These are phyloP conservation scores for Eulemur coronatus DNA, from an alignment of 2,797 vertebrate genomes.

Conservation along the genomic window DNA sequence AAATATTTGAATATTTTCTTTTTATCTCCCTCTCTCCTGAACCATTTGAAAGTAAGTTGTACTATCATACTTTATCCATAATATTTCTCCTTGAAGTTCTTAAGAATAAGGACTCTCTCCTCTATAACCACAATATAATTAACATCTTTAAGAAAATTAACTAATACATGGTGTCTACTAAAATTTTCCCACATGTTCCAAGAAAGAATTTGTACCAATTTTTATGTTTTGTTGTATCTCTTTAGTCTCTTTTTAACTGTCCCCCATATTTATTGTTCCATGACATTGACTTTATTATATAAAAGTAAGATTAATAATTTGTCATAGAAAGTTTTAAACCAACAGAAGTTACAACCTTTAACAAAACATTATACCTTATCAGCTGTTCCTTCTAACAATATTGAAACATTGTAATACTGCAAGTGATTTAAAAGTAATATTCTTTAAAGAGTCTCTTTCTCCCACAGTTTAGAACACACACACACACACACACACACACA, in stretches of 20 bases:
- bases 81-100: neutral
- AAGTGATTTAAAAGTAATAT: neutral
- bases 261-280: neutral
- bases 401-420: neutral
- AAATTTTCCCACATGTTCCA: neutral
- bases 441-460: neutral
- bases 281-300: neutral
- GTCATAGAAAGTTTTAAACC: neutral
- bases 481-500: neutral
- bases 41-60: neutral
- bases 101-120: neutral
- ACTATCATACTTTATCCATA: neutral
- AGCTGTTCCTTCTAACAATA: neutral
- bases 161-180: neutral
- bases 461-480: neutral
- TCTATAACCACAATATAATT: neutral
- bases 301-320: neutral
- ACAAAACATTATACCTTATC: neutral
- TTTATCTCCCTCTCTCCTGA: neutral
- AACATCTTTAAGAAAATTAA: neutral
- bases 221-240: neutral
- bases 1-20: neutral
- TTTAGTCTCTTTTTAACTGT: neutral
- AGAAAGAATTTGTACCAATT: neutral
- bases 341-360: neutral